These are phyloP conservation scores for Probaryconus sp. DNA, from an alignment of 1,140 invertebrate genomes.

Conservation along the genomic window DNA sequence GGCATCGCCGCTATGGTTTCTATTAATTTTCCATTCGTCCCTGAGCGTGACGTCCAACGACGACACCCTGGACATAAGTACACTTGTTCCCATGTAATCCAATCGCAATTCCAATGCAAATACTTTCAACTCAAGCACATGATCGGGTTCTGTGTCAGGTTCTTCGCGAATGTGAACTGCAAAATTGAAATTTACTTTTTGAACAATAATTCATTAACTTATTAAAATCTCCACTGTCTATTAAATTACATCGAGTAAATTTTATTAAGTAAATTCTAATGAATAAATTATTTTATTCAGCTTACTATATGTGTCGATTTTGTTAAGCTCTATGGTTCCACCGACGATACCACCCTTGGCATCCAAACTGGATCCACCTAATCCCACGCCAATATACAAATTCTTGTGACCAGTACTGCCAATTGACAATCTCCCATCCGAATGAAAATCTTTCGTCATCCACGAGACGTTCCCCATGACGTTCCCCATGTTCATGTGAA, in stretches of 20 bases:
- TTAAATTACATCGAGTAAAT: slow-evolving; percentile 10
- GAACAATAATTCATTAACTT: slow-evolving; percentile 1
- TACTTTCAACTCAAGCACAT: slow-evolving; percentile 90
- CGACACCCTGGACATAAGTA: slow-evolving; percentile 93
- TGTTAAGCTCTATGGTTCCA: slow-evolving; percentile 93
- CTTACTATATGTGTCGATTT: slow-evolving; percentile 91
- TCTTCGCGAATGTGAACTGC: slow-evolving; percentile 92
- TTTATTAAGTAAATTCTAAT: no score
- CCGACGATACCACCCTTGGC: slow-evolving; percentile 98
- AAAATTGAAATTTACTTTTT: no score
- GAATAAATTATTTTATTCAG: slow-evolving; percentile 33
- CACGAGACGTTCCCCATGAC: slow-evolving; percentile 98
- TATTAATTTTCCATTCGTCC: slow-evolving; percentile 89
- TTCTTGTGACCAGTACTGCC: slow-evolving; percentile 96
- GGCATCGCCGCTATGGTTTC: slow-evolving; percentile 72
- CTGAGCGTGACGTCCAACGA: slow-evolving; percentile 87
- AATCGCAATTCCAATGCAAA: slow-evolving; percentile 91
- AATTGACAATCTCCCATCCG: slow-evolving; percentile 93
- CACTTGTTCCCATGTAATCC: slow-evolving; percentile 98
- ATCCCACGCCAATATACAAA: slow-evolving; percentile 91
- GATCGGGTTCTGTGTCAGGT: slow-evolving; percentile 91
- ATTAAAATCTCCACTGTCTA: no score
- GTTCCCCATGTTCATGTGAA: slow-evolving; percentile 99
- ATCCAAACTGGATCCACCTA: slow-evolving; percentile 94
- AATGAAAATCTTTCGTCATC: slow-evolving; percentile 93